Evolutionary conservation across 23 tunicate genomes (phyloP).

Genomic region (Halocynthia roretzi): DNA sequence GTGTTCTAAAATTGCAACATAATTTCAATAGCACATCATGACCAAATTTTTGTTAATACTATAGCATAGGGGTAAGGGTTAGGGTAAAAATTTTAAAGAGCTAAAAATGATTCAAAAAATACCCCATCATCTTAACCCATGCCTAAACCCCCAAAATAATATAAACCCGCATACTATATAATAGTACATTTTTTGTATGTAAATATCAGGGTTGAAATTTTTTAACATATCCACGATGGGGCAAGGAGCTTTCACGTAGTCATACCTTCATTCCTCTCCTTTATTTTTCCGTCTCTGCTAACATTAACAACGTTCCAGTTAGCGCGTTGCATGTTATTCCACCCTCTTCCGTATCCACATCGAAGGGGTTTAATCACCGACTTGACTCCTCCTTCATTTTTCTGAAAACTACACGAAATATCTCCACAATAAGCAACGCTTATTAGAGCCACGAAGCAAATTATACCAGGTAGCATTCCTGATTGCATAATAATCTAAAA

Average conservation of each 20-base stretch:
- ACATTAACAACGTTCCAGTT: constrained; percentile 12
- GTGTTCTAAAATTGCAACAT: neutral
- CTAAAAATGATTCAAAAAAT: too few relatives aligned
- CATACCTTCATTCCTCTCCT: constrained; percentile 1
- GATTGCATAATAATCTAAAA: too few relatives aligned
- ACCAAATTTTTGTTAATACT: neutral
- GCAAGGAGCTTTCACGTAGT: neutral
- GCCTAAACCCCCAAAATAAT: too few relatives aligned
- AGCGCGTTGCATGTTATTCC: constrained; percentile 10
- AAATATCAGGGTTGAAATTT: neutral
- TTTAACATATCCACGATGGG: neutral
- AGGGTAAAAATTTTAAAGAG: too few relatives aligned
- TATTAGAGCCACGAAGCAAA: too few relatives aligned
- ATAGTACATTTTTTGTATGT: neutral
- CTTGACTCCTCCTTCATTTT: too few relatives aligned
- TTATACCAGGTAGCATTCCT: too few relatives aligned
- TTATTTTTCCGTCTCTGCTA: constrained; percentile 17
- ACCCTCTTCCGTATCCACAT: constrained; percentile 17
- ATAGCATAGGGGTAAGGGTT: too few relatives aligned
- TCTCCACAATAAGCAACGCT: too few relatives aligned
- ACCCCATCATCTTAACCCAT: too few relatives aligned
- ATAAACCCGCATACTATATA: too few relatives aligned
- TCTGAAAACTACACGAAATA: too few relatives aligned
- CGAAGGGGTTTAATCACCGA: neutral
- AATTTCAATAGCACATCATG: neutral